Percentiles rank a stretch among this genome's conserved stretches.
Evolutionary conservation across 1,140 invertebrate species (phyloP).

Genomic region (Drosophila kikkawai): DNA sequence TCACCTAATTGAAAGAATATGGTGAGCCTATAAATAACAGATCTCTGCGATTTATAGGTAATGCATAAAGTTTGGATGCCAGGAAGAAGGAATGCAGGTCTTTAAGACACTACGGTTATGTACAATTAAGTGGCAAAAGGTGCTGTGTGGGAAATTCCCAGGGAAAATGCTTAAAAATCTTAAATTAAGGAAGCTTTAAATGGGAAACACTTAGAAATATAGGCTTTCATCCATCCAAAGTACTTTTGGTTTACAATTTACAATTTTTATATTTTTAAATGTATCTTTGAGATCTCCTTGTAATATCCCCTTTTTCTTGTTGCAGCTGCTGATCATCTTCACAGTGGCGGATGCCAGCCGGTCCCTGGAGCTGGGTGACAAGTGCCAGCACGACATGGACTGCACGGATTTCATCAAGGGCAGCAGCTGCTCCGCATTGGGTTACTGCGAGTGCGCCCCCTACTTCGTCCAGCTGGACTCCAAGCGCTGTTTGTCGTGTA

Average conservation of each 20-base stretch:
- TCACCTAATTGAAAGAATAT: conserved; percentile 55
- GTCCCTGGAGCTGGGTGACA: conserved; percentile 70
- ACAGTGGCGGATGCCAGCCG: conserved; percentile 50
- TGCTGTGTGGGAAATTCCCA: background rate
- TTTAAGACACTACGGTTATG: conserved; percentile 3
- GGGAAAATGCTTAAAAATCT: background rate
- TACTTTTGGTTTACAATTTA: background rate
- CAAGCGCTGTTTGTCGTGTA: conserved; percentile 89
- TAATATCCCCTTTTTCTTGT: background rate
- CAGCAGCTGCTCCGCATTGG: conserved; percentile 83
- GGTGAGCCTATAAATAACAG: conserved; percentile 34
- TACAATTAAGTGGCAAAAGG: background rate
- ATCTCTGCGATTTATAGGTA: conserved; percentile 1
- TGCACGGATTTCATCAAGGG: conserved; percentile 85
- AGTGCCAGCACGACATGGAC: conserved; percentile 85
- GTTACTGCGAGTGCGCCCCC: conserved; percentile 88
- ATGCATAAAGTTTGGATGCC: background rate
- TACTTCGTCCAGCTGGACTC: conserved; percentile 89
- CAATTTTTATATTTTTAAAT: background rate
- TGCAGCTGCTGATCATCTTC: conserved; percentile 59
- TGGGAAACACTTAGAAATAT: too few relatives aligned
- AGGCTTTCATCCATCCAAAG: background rate
- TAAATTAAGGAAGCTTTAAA: background rate
- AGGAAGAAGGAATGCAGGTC: background rate
- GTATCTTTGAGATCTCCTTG: background rate